These are phyloP conservation scores for Valencia hispanica DNA, from an alignment of 2,797 vertebrate genomes.

Conservation along the genomic window DNA sequence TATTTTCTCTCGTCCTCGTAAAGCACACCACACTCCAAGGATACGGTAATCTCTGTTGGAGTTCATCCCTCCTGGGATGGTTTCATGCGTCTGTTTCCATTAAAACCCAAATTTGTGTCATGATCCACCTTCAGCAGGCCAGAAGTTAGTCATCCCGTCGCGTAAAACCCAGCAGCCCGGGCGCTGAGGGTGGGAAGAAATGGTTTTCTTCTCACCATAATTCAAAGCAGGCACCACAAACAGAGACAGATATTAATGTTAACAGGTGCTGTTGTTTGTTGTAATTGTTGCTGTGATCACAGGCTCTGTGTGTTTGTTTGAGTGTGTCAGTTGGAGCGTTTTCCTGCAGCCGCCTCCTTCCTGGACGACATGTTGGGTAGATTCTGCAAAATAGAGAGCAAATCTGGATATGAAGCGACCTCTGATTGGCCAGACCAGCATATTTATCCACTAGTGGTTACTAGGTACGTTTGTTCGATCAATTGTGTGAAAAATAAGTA, in stretches of 20 bases:
- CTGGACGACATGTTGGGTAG: background rate
- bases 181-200: constrained; percentile 35
- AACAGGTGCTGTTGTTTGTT: constrained; percentile 56
- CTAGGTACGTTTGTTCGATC: no score
- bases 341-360: background rate
- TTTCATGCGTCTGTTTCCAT: constrained; percentile 63
- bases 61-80: constrained; percentile 50
- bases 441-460: no score
- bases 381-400: no score
- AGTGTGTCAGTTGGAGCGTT: background rate
- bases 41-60: constrained; percentile 50
- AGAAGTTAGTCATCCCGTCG: constrained; percentile 51
- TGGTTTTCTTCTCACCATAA: constrained; percentile 40
- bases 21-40: constrained; percentile 49
- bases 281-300: constrained; percentile 47
- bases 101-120: constrained; percentile 52
- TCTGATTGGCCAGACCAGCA: no score
- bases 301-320: background rate
- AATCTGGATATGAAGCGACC: no score
- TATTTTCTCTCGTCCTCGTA: constrained; percentile 50
- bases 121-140: constrained; percentile 52
- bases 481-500: no score
- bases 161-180: constrained; percentile 23
- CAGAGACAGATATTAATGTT: constrained; percentile 51
- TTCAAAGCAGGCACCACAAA: constrained; percentile 28